Conservation (phyloP, 2,797 vertebrate genomes). For the Heterohyrax brucei region DNA sequence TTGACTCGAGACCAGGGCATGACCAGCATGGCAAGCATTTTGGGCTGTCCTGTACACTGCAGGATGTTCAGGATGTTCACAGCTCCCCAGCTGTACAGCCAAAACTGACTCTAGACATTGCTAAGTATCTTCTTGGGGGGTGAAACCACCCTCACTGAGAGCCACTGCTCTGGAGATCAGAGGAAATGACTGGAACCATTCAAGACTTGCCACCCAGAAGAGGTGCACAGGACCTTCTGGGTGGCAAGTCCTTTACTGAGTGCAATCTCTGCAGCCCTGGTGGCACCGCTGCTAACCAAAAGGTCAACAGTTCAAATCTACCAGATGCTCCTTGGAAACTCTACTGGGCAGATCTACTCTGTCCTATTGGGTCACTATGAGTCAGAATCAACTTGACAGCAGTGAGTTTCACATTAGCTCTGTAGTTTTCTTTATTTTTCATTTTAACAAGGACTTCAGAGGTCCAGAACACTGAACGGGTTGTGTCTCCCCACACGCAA, state of each 20-base stretch:
- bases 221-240: no score
- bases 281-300: no score
- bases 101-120: not conserved
- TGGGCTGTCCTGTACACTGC: not conserved
- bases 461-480: not conserved
- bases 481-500: not conserved
- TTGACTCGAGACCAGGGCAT: not conserved
- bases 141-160: not conserved
- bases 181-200: not conserved
- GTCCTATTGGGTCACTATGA: no score
- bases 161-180: not conserved
- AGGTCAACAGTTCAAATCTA: no score
- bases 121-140: not conserved
- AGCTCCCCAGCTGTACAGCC: not conserved
- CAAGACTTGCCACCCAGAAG: not conserved
- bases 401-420: not conserved
- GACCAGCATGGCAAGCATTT: no score
- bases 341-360: no score
- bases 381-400: no score
- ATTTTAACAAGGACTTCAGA: conserved; percentile 26
- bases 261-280: not conserved
- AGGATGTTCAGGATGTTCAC: no score
- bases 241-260: not conserved
- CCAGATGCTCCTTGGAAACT: no score
- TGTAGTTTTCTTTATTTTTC: not conserved